These are phyloP conservation scores for Rhamphomyia laevipes DNA, from an alignment of 2,888 invertebrate genomes.

Conservation along the genomic window DNA sequence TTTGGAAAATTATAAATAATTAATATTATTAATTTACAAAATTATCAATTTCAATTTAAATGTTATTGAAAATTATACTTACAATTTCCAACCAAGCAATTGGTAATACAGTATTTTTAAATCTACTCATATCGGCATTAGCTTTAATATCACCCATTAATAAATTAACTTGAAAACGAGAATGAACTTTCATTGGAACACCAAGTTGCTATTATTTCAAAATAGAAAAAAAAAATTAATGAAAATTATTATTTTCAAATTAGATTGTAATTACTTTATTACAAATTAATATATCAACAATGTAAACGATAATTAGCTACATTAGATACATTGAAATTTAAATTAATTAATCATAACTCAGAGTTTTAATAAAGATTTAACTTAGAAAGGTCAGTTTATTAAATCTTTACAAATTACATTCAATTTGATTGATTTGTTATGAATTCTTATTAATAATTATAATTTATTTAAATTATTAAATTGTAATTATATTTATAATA, in stretches of 20 bases:
- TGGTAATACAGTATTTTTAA: slow-evolving; percentile 55
- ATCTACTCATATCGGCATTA: slow-evolving; percentile 46
- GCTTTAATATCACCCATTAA: slow-evolving; percentile 50
- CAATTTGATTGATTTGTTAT: too few species aligned
- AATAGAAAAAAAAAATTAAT: neutral
- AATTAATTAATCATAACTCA: too few species aligned
- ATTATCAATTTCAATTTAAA: neutral
- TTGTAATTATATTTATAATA: neutral
- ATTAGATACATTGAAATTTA: too few species aligned
- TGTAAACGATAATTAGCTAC: too few species aligned
- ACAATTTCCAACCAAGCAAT: slow-evolving; percentile 62
- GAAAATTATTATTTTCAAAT: neutral
- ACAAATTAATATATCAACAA: too few species aligned
- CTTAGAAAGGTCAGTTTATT: too few species aligned
- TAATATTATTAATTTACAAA: neutral
- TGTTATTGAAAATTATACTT: slow-evolving; percentile 25
- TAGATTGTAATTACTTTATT: too few species aligned
- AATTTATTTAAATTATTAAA: too few species aligned
- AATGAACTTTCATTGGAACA: slow-evolving; percentile 48
- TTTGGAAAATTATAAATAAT: neutral
- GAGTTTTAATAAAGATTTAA: too few species aligned
- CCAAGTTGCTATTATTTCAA: slow-evolving; percentile 45
- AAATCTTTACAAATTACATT: too few species aligned
- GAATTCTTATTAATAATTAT: too few species aligned
- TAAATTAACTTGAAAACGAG: slow-evolving; percentile 62